Base-by-base conservation (phyloP, 2,888 invertebrate genomes). In the Thysanoteuthis rhombus region DNA sequence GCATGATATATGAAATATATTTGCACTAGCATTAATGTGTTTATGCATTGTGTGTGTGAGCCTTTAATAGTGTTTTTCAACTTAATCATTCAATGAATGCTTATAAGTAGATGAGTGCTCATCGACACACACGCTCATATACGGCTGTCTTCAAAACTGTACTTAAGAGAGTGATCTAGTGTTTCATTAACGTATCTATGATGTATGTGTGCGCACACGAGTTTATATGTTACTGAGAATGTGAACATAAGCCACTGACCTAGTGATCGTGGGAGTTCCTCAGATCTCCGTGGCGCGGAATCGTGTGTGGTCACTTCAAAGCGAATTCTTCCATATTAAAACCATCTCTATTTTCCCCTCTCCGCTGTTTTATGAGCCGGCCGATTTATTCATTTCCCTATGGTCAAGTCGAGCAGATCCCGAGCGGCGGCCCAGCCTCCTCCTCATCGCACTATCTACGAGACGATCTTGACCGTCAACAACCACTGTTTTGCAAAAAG, bases 271-370 rank as follows among this genome's bases (percentile, higher is more conserved):
- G 75, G 75, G 75, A 75, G 75, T 75, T 75, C 58, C 58, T 5
- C 58, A 32, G 10, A 25, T 58, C 2, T 32, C n/a, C 75, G n/a
- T 75, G n/a, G n/a, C 10, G 19, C n/a, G 10, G 75, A 16, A 36
- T n/a, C 75, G 75, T 75, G 75, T 75, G 75, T 75, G 75, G 75
- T 75, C 75, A 75, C 75, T 75, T 75, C 75, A 75, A 75, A 75
- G 75, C 1, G 36, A n/a, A 10, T 16, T 12, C 75, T 75, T 12
- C 19, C n/a, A 12, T 75, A 75, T 75, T 75, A 75, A 75, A 75
- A 19, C 75, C 75, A n/a, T 75, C 75, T 75, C 32, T 36, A 12
- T 75, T 75, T 36, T n/a, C 75, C n/a, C n/a, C 36, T 75, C n/a
- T n/a, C n/a, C 16, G n/a, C 75, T 36, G 75, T 75, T 75, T 75